Evolutionary conservation across 2,797 vertebrate species (phyloP), one percentile per base, ranked within the genome.

Genomic region (Lates japonicus): DNA sequence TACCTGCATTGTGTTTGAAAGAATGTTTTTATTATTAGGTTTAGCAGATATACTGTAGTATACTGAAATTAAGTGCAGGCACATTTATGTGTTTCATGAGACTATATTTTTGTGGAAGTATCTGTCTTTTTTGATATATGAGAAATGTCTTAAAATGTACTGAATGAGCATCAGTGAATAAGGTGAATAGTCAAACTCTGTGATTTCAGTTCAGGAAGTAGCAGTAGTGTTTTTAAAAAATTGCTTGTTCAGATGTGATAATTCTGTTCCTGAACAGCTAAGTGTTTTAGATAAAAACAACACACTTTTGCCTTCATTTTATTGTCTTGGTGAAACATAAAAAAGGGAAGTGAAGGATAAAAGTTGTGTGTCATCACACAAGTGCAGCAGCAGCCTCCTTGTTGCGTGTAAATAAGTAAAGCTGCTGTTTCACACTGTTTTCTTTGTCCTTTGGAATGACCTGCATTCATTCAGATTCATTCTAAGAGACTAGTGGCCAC

Each of bases 361-460:
- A 81, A 75, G 76, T 69, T 65, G 48, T 57, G 66, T 67, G 52
- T 44, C 3, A 1, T 67, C n/a, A 71, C 33, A 66, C n/a, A 63
- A 52, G 60, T 67, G 33, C 11, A 29, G 52, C 16, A 29, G 52
- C 16, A 44, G 25, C 42, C 61, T 76, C 52, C 57, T 20, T 6
- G n/a, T 55, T 66, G 25, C 42, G 49, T 73, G 44, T 67, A 55
- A 81, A 73, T 78, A 42, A 81, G 80, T 61, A 64, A 71, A 82
- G 78, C 69, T 70, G 41, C 69, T 58, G 55, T 79, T 85, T 73
- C 42, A 75, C 68, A 63, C 42, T 19, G 12, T 64, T 76, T 71
- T 77, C 75, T 87, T 81, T 84, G 83, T 70, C 17, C 62, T 70
- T 82, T 78, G 52, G 4, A 69, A 17, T 29, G 25, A 44, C 51